Evolutionary conservation across 2,113 vertebrate species (phyloP).

Genomic region (Solea senegalensis): DNA sequence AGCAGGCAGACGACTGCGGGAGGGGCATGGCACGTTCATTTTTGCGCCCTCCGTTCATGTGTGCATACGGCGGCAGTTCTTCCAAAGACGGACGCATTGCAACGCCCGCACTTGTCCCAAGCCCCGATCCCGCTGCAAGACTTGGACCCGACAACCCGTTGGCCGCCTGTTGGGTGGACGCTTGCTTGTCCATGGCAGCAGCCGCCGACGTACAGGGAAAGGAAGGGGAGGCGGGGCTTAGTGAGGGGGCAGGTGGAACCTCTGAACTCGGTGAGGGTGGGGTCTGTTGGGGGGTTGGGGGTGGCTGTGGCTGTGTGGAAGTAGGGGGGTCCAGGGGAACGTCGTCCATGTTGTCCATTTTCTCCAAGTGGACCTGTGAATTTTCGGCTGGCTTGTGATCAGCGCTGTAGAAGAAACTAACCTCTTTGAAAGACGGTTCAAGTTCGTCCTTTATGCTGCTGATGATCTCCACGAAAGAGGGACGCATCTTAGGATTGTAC

Average conservation of each 20-base stretch:
- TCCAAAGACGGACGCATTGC: constrained; percentile 87
- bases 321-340: constrained; percentile 85
- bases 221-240: constrained; percentile 53
- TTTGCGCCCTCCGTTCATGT: constrained; percentile 98
- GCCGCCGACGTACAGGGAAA: constrained; percentile 63
- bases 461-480: constrained; percentile 96
- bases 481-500: constrained; percentile 97
- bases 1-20: constrained; percentile 98
- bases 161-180: constrained; percentile 84
- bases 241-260: constrained; percentile 48
- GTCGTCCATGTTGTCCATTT: constrained; percentile 89
- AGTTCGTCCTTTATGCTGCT: constrained; percentile 94
- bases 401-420: constrained; percentile 97
- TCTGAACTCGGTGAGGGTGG: constrained; percentile 59
- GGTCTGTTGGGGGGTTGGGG: constrained; percentile 50
- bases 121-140: constrained; percentile 1
- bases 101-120: constrained; percentile 71
- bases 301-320: constrained; percentile 44
- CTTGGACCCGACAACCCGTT: constrained; percentile 81
- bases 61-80: constrained; percentile 92
- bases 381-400: constrained; percentile 91
- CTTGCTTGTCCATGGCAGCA: constrained; percentile 83
- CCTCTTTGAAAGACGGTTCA: constrained; percentile 89
- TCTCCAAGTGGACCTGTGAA: constrained; percentile 88
- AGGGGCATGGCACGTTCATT: constrained; percentile 92